phyloP scores from a whole-genome alignment of 2,888 invertebrate genomes.

The Macrophya annulata region DNA sequence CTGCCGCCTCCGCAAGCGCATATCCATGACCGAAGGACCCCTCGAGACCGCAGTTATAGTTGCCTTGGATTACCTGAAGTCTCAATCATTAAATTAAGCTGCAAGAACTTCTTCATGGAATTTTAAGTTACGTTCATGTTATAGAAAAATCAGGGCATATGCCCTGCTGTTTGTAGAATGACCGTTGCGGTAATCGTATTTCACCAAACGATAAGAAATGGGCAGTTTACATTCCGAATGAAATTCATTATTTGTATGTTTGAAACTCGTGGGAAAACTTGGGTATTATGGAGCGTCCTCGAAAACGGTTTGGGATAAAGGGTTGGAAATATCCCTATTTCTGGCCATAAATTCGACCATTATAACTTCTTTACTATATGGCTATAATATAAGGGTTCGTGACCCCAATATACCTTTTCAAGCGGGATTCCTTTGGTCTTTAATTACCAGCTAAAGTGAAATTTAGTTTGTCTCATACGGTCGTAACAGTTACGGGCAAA shows the following conservation, averaged over 20 bases:
- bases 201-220: not conserved
- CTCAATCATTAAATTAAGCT: conserved; percentile 41
- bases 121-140: not conserved
- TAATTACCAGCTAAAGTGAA: conserved; percentile 19
- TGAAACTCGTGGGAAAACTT: conserved; percentile 22
- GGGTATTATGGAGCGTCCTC: conserved; percentile 19
- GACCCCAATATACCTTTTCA: conserved; percentile 43
- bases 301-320: conserved; percentile 33
- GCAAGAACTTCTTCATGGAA: not conserved
- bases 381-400: conserved; percentile 32
- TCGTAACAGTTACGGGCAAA: not conserved
- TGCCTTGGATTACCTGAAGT: conserved; percentile 16
- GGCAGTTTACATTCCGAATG: conserved; percentile 3
- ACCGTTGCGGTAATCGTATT: not conserved
- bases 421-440: conserved; percentile 24
- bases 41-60: conserved; percentile 24
- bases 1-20: conserved; percentile 29
- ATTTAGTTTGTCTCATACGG: conserved; percentile 1
- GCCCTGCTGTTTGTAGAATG: not conserved
- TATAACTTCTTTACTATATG: conserved; percentile 42
- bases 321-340: conserved; percentile 33
- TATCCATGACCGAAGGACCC: conserved; percentile 40
- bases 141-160: not conserved
- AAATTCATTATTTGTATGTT: conserved; percentile 24
- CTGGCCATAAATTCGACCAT: conserved; percentile 46